Evolutionary conservation across 2,113 vertebrate species (phyloP).

Genomic region (Platysteira castanea): DNA sequence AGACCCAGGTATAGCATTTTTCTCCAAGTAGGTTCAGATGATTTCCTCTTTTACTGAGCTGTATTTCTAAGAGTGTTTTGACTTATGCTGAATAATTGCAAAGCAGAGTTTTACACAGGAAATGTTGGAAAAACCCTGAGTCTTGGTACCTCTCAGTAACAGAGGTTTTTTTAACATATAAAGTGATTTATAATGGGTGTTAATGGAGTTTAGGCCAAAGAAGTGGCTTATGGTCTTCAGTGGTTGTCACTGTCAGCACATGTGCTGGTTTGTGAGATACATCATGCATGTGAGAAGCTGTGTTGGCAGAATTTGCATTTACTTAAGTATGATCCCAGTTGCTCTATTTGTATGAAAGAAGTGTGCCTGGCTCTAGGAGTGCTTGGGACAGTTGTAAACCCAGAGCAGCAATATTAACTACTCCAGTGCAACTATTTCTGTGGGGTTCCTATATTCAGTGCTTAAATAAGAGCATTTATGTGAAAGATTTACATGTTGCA

Average conservation of each 20-base stretch:
- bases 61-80: background rate
- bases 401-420: background rate
- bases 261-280: background rate
- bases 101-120: background rate
- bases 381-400: background rate
- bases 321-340: background rate
- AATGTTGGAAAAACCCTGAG: background rate
- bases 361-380: background rate
- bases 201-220: background rate
- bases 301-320: background rate
- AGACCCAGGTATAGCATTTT: background rate
- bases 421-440: background rate
- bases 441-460: background rate
- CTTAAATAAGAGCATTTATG: background rate
- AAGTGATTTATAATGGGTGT: background rate
- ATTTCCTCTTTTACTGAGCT: background rate
- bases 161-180: background rate
- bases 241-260: background rate
- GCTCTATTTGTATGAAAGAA: background rate
- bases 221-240: background rate
- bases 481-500: background rate
- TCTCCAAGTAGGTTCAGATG: background rate
- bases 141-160: background rate
- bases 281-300: background rate
- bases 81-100: background rate